Evolutionary conservation across 2,797 vertebrate genomes (phyloP).

Genomic region (Australoheros facetus): DNA sequence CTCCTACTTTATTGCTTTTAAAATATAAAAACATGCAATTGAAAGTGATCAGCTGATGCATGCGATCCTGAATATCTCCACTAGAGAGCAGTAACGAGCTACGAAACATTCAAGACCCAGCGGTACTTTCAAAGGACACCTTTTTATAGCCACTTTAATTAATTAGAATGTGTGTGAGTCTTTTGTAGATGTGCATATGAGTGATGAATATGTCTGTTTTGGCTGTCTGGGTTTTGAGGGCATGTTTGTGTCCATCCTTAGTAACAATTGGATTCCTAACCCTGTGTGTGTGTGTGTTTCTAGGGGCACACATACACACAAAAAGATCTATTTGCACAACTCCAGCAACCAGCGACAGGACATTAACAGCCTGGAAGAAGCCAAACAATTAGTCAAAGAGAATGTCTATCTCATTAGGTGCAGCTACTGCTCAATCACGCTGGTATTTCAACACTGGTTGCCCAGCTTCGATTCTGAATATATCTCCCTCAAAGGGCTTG

Average conservation of each 20-base stretch:
- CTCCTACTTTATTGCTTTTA: neutral
- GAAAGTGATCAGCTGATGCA: neutral
- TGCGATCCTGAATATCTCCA: conserved; percentile 1
- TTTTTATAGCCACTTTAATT: neutral
- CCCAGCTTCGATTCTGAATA: conserved; percentile 81
- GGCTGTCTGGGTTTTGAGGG: neutral
- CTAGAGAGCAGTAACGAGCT: conserved; percentile 15
- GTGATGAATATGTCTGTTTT: neutral
- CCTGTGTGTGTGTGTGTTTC: conserved; percentile 40
- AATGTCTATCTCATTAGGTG: conserved; percentile 90
- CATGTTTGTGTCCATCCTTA: neutral
- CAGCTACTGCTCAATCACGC: conserved; percentile 48
- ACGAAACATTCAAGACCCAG: neutral
- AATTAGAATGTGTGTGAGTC: neutral
- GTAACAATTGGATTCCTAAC: conserved; percentile 24
- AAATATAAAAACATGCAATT: neutral
- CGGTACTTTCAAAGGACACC: neutral
- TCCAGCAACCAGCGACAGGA: conserved; percentile 93
- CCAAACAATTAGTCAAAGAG: conserved; percentile 97
- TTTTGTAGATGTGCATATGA: neutral
- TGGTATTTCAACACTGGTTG: conserved; percentile 78
- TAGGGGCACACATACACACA: conserved; percentile 46
- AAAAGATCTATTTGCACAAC: conserved; percentile 98
- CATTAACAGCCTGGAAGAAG: conserved; percentile 93
- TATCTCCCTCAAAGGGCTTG: conserved; percentile 78